Evolutionary conservation across 2,888 invertebrate species (phyloP), one percentile per base, ranked within the genome.

Genomic region (Conchocele bisecta): DNA sequence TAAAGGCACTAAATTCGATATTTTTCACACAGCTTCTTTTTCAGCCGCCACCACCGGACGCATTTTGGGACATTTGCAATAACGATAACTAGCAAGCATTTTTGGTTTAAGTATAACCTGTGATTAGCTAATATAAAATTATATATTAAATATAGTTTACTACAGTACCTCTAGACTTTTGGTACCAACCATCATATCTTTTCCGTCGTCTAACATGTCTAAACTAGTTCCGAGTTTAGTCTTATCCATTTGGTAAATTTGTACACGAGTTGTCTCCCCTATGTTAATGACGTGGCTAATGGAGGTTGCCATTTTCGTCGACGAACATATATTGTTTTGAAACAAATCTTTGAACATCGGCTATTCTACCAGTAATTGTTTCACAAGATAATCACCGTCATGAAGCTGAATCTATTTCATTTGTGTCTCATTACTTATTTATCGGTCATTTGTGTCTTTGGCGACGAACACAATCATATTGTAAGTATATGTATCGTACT

Each of bases 381-480:
- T 7, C 15, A 13, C 33, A 33, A 17, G 13, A 33, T 61, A n/a
- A 26, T 6, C 22, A 22, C 15, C 20, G 77, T 71, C 65, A 83
- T 82, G 79, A 73, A 67, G 58, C 44, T 53, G n/a, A 79, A 64
- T 48, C 31, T 42, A 59, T 70, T 75, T 33, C 53, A 39, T 59
- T 37, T 75, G 28, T 51, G 65, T 24, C 7, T 75, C 20, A 1
- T 78, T 20, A 22, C 81, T 33, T 46, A 79, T 46, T 70, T 78
- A 59, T 63, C 68, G 50, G 60, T 75, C 31, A 66, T 50, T 60
- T 59, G 70, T n/a, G 86, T 79, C n/a, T 73, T 84, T 73, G 90
- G 92, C 54, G 96, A 96, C 90, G 96, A 96, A 92, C 96, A 96
- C 91, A 94, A 93, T 91, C 96, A 96, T 91, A 92, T 93, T 89